A percentile compares a stretch with the other conserved stretches of the same genome.
Evolutionary conservation across 2,797 vertebrate species (phyloP).

Genomic region (Oophaga sylvatica): DNA sequence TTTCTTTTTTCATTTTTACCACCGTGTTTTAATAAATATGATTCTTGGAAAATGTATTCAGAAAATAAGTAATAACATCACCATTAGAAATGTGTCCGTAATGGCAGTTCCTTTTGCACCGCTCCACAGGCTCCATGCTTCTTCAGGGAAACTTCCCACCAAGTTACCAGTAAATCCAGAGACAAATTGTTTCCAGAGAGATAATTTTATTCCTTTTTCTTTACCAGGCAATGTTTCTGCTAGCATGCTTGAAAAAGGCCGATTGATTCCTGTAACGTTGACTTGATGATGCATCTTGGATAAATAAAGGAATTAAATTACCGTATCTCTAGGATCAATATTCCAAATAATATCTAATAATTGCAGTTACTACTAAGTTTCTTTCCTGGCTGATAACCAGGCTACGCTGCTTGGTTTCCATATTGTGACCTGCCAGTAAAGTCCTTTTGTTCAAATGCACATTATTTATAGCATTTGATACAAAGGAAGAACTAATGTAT

Average conservation of each 20-base stretch:
- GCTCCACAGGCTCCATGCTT: too few relatives aligned
- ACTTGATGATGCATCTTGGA: too few relatives aligned
- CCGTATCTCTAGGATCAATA: background rate
- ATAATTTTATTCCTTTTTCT: too few relatives aligned
- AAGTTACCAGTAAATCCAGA: too few relatives aligned
- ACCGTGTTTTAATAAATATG: background rate
- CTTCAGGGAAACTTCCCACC: too few relatives aligned
- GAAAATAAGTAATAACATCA: background rate
- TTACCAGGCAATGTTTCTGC: too few relatives aligned
- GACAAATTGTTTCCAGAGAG: too few relatives aligned
- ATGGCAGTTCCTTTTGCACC: too few relatives aligned
- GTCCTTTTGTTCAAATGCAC: background rate
- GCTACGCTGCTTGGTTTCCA: background rate
- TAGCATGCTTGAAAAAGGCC: too few relatives aligned
- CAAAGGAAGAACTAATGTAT: background rate
- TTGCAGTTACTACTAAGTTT: background rate
- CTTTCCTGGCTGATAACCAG: background rate
- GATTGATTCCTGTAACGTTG: too few relatives aligned
- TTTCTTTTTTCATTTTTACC: background rate
- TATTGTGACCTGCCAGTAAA: background rate
- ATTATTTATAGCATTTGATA: background rate
- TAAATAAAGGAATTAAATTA: too few relatives aligned
- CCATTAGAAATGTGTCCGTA: too few relatives aligned
- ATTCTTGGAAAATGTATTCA: background rate
- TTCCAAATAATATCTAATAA: background rate